Conservation (phyloP, 2,797 vertebrate species). For the Limosa lapponica region DNA sequence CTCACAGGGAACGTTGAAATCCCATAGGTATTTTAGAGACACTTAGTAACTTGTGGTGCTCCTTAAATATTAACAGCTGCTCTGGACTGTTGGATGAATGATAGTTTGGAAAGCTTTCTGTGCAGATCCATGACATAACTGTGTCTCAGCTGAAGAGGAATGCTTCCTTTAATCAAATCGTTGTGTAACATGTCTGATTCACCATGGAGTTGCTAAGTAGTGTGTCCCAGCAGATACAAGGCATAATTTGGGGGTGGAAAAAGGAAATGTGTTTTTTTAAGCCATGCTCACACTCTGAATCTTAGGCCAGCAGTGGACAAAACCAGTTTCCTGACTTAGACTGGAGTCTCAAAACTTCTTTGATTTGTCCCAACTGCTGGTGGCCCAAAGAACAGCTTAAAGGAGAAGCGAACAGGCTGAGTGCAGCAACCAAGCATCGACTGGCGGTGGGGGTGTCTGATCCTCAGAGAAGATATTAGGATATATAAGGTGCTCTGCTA, state of each 20-base stretch:
- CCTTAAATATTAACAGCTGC: conserved; percentile 53
- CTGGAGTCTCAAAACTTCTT: background rate
- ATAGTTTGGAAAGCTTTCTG: conserved; percentile 1
- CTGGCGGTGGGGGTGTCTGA: background rate
- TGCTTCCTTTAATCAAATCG: conserved; percentile 24
- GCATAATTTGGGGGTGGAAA: background rate
- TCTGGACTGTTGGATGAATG: background rate
- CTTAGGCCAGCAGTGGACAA: background rate
- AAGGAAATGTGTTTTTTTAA: background rate
- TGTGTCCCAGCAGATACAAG: background rate
- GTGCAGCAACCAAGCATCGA: background rate
- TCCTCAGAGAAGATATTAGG: background rate
- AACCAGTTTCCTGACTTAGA: background rate
- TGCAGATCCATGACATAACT: background rate
- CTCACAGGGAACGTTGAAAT: conserved; percentile 33
- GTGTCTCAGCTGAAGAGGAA: conserved; percentile 23
- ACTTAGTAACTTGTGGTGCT: conserved; percentile 39
- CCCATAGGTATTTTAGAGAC: conserved; percentile 23
- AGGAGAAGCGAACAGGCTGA: background rate
- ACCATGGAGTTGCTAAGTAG: background rate
- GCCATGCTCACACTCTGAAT: background rate
- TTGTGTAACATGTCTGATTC: conserved; percentile 29
- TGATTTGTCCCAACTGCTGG: background rate
- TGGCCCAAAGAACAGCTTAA: background rate
- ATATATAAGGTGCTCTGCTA: background rate